These are phyloP conservation scores for Bimastos eiseni DNA, from an alignment of 2,888 invertebrate genomes.

Conservation along the genomic window DNA sequence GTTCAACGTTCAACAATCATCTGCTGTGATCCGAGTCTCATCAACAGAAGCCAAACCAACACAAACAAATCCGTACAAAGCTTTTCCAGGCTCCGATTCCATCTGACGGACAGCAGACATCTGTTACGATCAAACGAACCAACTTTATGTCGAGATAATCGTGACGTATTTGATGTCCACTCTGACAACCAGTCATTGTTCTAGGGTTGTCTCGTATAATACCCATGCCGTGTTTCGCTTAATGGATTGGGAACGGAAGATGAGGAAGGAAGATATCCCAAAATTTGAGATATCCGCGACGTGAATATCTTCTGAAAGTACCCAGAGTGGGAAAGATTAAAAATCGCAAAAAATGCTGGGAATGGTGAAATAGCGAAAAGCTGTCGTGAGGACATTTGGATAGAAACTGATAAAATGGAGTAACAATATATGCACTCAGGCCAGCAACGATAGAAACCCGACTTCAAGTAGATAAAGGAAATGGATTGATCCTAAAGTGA, in stretches of 20 bases:
- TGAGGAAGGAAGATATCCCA: background rate
- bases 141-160: background rate
- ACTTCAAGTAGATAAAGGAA: background rate
- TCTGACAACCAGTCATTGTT: background rate
- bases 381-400: background rate
- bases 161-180: conserved; percentile 4
- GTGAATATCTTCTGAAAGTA: background rate
- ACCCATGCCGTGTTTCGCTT: background rate
- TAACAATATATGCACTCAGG: background rate
- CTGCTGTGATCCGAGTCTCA: background rate
- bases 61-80: background rate
- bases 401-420: background rate
- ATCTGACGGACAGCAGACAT: background rate
- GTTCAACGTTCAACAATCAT: background rate
- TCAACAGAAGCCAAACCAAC: background rate
- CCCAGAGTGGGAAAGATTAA: background rate
- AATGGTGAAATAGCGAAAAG: background rate
- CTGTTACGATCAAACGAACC: background rate
- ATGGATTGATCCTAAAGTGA: background rate
- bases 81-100: background rate
- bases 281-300: background rate
- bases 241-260: background rate
- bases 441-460: background rate
- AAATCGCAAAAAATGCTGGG: background rate
- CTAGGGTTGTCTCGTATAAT: background rate